These are phyloP conservation scores for Cervus canadensis DNA, from an alignment of 2,113 vertebrate genomes.

Conservation along the genomic window DNA sequence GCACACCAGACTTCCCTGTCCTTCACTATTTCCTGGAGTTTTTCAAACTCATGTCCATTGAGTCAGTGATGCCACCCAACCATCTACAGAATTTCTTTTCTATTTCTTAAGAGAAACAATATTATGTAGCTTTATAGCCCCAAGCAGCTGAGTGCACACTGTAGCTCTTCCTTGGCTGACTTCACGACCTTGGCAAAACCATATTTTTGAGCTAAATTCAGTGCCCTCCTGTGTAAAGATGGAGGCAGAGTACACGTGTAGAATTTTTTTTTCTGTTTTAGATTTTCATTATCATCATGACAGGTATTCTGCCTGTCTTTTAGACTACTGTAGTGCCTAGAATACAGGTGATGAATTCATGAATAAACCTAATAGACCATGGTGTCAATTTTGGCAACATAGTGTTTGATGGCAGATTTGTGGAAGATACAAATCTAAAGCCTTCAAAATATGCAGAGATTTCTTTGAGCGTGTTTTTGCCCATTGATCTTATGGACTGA, in stretches of 20 bases:
- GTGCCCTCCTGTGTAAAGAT: neutral
- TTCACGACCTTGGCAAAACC: neutral
- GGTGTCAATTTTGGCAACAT: neutral
- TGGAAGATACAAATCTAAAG: neutral
- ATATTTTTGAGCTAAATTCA: neutral
- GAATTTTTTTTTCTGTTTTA: neutral
- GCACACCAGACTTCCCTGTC: neutral
- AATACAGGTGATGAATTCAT: neutral
- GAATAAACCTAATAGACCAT: neutral
- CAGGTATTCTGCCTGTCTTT: neutral
- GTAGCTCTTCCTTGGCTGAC: neutral
- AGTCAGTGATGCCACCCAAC: neutral
- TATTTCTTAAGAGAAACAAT: neutral
- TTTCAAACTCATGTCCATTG: neutral
- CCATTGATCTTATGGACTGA: conserved; percentile 38
- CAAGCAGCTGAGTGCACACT: neutral
- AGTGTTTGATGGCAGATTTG: neutral
- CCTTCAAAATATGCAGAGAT: neutral
- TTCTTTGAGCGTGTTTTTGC: conserved; percentile 41
- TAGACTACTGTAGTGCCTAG: neutral
- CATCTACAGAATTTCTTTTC: neutral
- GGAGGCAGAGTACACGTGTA: rapidly evolving
- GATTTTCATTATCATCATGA: neutral
- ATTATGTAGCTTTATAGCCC: neutral
- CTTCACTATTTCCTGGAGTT: neutral